Percentiles rank a stretch among this genome's conserved stretches.
phyloP scores from a whole-genome alignment of 2,113 vertebrate species.

The Nanorana parkeri region DNA sequence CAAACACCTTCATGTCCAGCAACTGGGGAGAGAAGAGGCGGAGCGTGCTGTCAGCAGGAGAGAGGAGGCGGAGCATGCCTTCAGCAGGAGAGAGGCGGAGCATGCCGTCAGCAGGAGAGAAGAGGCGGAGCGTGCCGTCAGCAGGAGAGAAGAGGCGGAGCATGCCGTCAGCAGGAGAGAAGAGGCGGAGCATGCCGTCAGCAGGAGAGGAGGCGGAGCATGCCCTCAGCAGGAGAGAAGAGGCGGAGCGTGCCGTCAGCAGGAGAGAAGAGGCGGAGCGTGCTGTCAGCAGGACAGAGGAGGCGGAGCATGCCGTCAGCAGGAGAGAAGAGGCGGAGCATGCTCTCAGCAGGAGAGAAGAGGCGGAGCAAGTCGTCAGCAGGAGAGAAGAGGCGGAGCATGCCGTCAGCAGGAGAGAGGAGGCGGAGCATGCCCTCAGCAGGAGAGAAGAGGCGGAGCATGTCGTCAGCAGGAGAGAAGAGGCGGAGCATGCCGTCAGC shows the following conservation, averaged over 20 bases:
- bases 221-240: too few relatives aligned
- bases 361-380: not conserved
- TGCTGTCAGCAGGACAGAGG: not conserved
- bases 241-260: not conserved
- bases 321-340: not conserved
- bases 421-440: not conserved
- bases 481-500: too few relatives aligned
- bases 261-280: not conserved
- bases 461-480: not conserved
- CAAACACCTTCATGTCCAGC: constrained; percentile 93
- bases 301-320: not conserved
- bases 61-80: too few relatives aligned
- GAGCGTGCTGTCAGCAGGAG: not conserved
- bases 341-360: not conserved
- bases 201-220: not conserved
- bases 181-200: too few relatives aligned
- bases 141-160: not conserved
- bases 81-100: not conserved
- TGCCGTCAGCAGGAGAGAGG: too few relatives aligned
- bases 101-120: not conserved
- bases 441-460: too few relatives aligned
- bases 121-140: not conserved
- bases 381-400: not conserved
- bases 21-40: constrained; percentile 68
- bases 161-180: not conserved